Evolutionary conservation across 1,140 invertebrate genomes (phyloP), one percentile per base, ranked within the genome.

Genomic region (Bombus impatiens): DNA sequence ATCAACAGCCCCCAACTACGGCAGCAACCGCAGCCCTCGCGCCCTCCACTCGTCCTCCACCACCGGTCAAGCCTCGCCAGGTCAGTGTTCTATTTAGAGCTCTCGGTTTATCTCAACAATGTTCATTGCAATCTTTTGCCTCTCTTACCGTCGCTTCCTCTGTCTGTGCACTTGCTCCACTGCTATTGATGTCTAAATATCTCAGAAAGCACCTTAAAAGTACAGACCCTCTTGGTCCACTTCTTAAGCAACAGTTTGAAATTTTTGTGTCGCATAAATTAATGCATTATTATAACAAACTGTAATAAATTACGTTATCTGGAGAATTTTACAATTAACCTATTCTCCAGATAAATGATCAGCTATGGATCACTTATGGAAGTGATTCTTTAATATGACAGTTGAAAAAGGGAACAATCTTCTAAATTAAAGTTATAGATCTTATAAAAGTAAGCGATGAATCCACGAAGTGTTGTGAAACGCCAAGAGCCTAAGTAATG

Each of bases 21-120:
- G 76, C 18, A 96, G 96, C 92, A 95, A 94, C 93, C 95, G 96
- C 92, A 95, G 95, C 93, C 75, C 96, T 95, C 96, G 96, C 94
- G 93, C 93, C 95, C 95, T 96, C 96, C 96, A 96, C 95, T 96
- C 96, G 96, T 95, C 96, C 96, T 95, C 96, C 96, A 95, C 96
- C 95, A 89, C 96, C 95, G 94, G 96, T 96, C 96, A 97, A 96
- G 95, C 97, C 96, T 95, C 97, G 96, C 95, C 97, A 97, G 96
- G 97, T 95, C 89, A 62, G 88, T 70, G 42, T 40, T n/a, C 28
- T 6, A 2, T 22, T 25, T 35, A 12, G n/a, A 13, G 10, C 59
- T 44, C 42, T 82, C 22, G 42, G 35, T 80, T 76, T 86, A 70
- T 76, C 62, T 82, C 37, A n/a, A 2, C 35, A 9, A 82, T 28